Evolutionary conservation across 92 coral and sea anemone genomes (phyloP), one percentile per base, ranked within the genome.

Genomic region (Epizoanthus fatuus): DNA sequence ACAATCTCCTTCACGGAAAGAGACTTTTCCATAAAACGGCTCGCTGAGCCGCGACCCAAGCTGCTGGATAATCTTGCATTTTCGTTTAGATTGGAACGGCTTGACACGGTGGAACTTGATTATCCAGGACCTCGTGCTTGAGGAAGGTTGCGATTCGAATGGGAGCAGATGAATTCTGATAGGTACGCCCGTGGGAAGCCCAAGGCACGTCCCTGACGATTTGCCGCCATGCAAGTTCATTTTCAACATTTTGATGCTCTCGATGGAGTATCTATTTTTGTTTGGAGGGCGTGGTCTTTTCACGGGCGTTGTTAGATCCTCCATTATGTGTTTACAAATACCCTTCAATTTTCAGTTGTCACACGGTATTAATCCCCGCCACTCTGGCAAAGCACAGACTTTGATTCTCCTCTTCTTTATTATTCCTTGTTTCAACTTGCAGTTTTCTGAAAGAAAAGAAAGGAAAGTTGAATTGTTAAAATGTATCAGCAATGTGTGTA

Each of bases 1-100:
- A 60, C 82, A 77, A 40, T 77, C 82, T 16, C 82, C 82, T 60
- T 77, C 82, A 10, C 82, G 82, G 82, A 77, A 77, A 77, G 82
- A 60, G 25, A 77, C 82, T 62, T 77, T 77, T 44, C 82, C 82
- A 13, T 77, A 77, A 60, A 77, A 77, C 35, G 82, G 82, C 59
- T 77, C 82, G 37, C 82, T 77, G 16, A 77, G 56, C 71, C 82
- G 52, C 14, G 82, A 77, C n/a, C 82, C 82, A 9, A 77, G 82
- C 44, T 77, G 82, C 22, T 77, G 82, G 19, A 77, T 45, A 10
- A 77, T 77, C 47, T 77, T 77, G 17, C 82, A 77, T 42, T 77
- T 77, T 54, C 82, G 82, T 60, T 77, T 64, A 2, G 82, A 77
- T 15, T 64, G 82, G 65, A 77, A 77, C 2, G 82, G 82, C 49